Conservation (phyloP, 2,113 vertebrate genomes). For the Elaphurus davidianus region DNA sequence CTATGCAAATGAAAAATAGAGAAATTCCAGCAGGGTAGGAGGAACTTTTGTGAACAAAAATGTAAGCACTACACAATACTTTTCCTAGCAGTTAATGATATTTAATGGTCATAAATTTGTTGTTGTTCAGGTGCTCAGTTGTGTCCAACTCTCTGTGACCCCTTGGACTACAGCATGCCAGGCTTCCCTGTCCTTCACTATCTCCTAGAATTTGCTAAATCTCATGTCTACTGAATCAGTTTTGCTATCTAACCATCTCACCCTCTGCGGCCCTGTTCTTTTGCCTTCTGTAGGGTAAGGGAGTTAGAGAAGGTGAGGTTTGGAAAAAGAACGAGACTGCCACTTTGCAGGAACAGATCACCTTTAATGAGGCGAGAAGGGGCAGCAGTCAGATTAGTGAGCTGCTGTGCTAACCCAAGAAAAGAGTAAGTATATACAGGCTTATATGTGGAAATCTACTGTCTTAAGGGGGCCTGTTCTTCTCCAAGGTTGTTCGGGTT, state of each 20-base stretch:
- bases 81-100: not conserved
- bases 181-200: not conserved
- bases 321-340: fast-evolving
- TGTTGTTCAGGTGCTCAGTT: not conserved
- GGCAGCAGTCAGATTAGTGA: not conserved
- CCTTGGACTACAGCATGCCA: not conserved
- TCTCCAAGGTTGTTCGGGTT: not conserved
- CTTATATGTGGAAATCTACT: not conserved
- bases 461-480: not conserved
- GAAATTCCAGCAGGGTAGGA: not conserved
- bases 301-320: not conserved
- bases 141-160: not conserved
- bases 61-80: not conserved
- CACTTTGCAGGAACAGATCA: not conserved
- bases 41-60: not conserved
- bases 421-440: not conserved
- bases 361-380: not conserved
- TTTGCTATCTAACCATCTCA: not conserved
- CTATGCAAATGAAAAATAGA: not conserved
- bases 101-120: not conserved
- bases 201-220: not conserved
- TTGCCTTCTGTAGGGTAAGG: not conserved
- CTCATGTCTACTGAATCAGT: not conserved
- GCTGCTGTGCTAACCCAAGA: not conserved
- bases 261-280: not conserved